Evolutionary conservation across 2,888 invertebrate genomes (phyloP).

Genomic region (Phlogophora meticulosa): DNA sequence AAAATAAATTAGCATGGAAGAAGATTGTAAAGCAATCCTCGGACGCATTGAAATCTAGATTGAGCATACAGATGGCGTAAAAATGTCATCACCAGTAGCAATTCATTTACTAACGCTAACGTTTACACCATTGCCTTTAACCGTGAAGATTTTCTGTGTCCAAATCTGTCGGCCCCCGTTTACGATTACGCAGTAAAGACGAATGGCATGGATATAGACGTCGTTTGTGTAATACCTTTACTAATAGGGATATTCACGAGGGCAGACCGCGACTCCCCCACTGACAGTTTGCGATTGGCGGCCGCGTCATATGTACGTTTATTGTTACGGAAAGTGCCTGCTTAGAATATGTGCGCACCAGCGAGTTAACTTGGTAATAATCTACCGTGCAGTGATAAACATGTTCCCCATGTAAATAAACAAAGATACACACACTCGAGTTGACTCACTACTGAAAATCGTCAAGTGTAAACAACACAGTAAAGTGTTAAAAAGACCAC

Average conservation of each 20-base stretch:
- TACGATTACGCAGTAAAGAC: slow-evolving; percentile 80
- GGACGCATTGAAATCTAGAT: slow-evolving; percentile 47
- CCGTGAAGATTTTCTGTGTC: slow-evolving; percentile 68
- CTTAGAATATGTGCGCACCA: slow-evolving; percentile 48
- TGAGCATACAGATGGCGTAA: slow-evolving; percentile 49
- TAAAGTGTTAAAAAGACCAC: slow-evolving; percentile 50
- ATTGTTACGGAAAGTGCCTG: slow-evolving; percentile 56
- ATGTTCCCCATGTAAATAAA: slow-evolving; percentile 81
- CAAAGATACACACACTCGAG: slow-evolving; percentile 70
- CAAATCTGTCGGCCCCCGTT: slow-evolving; percentile 72
- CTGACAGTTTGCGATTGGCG: slow-evolving; percentile 82
- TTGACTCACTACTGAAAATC: slow-evolving; percentile 74
- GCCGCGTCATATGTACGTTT: slow-evolving; percentile 79
- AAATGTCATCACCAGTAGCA: slow-evolving; percentile 52
- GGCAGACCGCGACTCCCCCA: slow-evolving; percentile 70
- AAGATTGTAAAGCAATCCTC: slow-evolving; percentile 21
- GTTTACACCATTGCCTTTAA: slow-evolving; percentile 57
- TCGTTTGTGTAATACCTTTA: slow-evolving; percentile 79
- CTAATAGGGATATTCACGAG: slow-evolving; percentile 83
- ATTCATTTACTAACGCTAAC: slow-evolving; percentile 54
- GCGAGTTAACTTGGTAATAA: slow-evolving; percentile 53
- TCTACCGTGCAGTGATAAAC: slow-evolving; percentile 62
- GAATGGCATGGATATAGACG: slow-evolving; percentile 75
- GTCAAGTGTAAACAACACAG: slow-evolving; percentile 57
- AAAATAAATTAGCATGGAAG: background rate